Conservation (phyloP, 2,797 vertebrate genomes). For the Podarcis lilfordi region DNA sequence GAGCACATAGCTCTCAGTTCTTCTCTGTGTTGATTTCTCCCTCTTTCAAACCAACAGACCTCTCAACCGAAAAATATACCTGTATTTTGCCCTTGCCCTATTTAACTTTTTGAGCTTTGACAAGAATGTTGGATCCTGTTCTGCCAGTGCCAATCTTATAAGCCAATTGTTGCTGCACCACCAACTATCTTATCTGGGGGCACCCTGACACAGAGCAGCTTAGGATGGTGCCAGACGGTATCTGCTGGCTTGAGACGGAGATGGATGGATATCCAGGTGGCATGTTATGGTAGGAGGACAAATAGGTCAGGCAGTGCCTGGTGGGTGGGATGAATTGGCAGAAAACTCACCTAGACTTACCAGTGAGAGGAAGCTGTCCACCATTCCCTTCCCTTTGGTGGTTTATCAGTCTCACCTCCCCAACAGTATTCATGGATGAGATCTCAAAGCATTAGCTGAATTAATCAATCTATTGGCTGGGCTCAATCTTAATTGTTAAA, state of each 20-base stretch:
- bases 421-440: not conserved
- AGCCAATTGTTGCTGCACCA: not conserved
- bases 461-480: not conserved
- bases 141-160: not conserved
- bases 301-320: slow-evolving; percentile 10
- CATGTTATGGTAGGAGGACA: not conserved
- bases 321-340: not conserved
- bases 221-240: not conserved
- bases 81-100: not conserved
- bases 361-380: not conserved
- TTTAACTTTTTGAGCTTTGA: not conserved
- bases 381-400: not conserved
- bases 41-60: not conserved
- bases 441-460: not conserved
- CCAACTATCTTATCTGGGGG: not conserved
- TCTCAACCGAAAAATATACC: not conserved
- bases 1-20: not conserved
- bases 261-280: slow-evolving; percentile 20
- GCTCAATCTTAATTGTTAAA: not conserved
- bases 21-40: not conserved
- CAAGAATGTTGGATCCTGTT: not conserved
- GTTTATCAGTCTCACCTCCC: not conserved
- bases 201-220: not conserved
- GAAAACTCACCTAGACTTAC: not conserved
- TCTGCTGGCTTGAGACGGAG: slow-evolving; percentile 3